Conservation (phyloP, 2,888 invertebrate genomes). For the Ophraella communa region DNA sequence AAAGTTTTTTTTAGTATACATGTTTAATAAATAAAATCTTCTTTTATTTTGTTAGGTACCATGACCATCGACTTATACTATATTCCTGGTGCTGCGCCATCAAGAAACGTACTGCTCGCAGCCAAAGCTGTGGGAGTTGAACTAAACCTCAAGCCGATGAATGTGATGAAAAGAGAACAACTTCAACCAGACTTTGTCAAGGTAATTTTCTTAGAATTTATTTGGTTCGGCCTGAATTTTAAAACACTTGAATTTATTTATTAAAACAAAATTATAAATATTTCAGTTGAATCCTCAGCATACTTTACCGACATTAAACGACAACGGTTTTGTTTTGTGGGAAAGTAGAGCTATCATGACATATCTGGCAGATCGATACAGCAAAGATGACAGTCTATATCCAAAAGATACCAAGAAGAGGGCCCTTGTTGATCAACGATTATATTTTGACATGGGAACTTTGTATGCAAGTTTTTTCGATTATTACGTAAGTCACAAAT, state of each 20-base stretch:
- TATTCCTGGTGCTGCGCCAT: slow-evolving; percentile 69
- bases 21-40: too few relatives aligned
- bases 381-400: slow-evolving; percentile 75
- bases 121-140: slow-evolving; percentile 72
- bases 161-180: slow-evolving; percentile 70
- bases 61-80: slow-evolving; percentile 73
- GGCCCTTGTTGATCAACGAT: slow-evolving; percentile 77
- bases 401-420: slow-evolving; percentile 80
- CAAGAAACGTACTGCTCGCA: slow-evolving; percentile 69
- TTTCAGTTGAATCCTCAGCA: slow-evolving; percentile 83
- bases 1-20: too few relatives aligned
- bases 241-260: background rate
- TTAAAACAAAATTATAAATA: slow-evolving; percentile 23
- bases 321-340: slow-evolving; percentile 81
- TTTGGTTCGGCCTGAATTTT: too few relatives aligned
- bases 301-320: slow-evolving; percentile 82
- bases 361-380: slow-evolving; percentile 82
- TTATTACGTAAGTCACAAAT: slow-evolving; percentile 78
- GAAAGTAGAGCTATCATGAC: slow-evolving; percentile 85
- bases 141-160: slow-evolving; percentile 68
- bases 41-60: slow-evolving; percentile 34
- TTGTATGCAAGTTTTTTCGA: slow-evolving; percentile 74
- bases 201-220: slow-evolving; percentile 55
- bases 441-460: slow-evolving; percentile 82
- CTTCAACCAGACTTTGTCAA: slow-evolving; percentile 73